Conservation (phyloP, 2,888 invertebrate genomes). For the Cheilosia soror region DNA sequence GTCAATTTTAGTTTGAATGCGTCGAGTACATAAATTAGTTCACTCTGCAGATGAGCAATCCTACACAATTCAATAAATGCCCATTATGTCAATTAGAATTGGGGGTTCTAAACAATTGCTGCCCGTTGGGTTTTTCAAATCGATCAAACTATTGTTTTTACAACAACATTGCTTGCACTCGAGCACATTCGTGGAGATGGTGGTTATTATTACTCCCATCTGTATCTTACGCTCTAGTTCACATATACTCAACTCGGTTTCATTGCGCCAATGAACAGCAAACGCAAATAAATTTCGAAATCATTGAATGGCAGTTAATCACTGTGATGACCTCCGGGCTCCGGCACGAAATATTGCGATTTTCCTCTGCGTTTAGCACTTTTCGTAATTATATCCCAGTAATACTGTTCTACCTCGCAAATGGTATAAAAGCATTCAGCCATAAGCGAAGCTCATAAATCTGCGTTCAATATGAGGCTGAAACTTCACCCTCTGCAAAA, state of each 20-base stretch:
- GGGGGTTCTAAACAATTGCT: not conserved
- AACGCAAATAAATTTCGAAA: constrained; percentile 59
- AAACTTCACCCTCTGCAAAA: constrained; percentile 4
- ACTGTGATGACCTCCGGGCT: constrained; percentile 43
- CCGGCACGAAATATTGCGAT: constrained; percentile 26
- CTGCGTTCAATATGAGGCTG: constrained; percentile 26
- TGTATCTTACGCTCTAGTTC: constrained; percentile 51
- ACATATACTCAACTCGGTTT: constrained; percentile 21
- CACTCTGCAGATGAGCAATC: not conserved
- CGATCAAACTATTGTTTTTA: not conserved
- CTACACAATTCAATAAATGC: not conserved
- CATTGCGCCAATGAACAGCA: constrained; percentile 46
- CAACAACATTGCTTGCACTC: not conserved
- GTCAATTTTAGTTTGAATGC: not conserved
- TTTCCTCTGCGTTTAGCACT: constrained; percentile 29
- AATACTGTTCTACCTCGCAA: constrained; percentile 37
- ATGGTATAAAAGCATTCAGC: constrained; percentile 45
- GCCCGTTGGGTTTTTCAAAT: not conserved
- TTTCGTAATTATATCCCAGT: constrained; percentile 55
- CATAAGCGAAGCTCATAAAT: constrained; percentile 66
- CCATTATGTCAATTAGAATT: not conserved
- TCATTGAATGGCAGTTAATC: constrained; percentile 61
- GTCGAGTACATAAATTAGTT: not conserved
- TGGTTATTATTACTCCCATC: constrained; percentile 16
- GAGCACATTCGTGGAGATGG: not conserved